phyloP scores from a whole-genome alignment of 2,888 invertebrate species.

The Perizoma affinitatum region DNA sequence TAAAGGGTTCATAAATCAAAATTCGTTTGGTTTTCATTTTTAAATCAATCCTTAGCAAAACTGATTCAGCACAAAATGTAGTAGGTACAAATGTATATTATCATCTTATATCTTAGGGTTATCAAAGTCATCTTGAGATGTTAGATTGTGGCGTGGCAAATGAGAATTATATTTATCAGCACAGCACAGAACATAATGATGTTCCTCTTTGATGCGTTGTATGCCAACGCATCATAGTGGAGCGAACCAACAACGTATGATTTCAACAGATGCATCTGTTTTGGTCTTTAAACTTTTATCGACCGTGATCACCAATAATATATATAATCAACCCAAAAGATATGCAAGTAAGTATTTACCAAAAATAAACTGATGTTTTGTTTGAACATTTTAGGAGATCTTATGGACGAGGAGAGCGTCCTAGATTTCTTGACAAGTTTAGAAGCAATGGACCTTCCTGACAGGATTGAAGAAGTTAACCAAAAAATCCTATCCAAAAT shows the following conservation, averaged over 20 bases:
- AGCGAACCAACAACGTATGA: no score
- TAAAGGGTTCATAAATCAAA: no score
- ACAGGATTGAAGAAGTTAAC: slow-evolving; percentile 97
- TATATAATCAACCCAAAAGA: no score
- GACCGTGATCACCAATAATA: no score
- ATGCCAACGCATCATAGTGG: no score
- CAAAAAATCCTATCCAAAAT: slow-evolving; percentile 94
- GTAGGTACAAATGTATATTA: no score
- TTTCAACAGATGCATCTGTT: no score
- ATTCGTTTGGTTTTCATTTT: no score
- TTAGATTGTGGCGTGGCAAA: background rate
- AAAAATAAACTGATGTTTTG: slow-evolving; percentile 9
- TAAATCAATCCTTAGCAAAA: no score
- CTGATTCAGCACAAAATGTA: no score
- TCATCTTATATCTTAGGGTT: background rate
- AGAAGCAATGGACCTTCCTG: slow-evolving; percentile 97
- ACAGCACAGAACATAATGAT: background rate
- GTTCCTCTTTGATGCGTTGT: no score
- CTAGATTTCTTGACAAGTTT: slow-evolving; percentile 96
- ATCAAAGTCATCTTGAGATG: background rate
- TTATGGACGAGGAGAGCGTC: slow-evolving; percentile 97
- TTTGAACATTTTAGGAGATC: slow-evolving; percentile 88
- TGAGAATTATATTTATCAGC: slow-evolving; percentile 10
- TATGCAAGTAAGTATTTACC: background rate
- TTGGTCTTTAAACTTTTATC: no score